Conservation (phyloP, 2,113 vertebrate genomes). For the Anolis sagrei region DNA sequence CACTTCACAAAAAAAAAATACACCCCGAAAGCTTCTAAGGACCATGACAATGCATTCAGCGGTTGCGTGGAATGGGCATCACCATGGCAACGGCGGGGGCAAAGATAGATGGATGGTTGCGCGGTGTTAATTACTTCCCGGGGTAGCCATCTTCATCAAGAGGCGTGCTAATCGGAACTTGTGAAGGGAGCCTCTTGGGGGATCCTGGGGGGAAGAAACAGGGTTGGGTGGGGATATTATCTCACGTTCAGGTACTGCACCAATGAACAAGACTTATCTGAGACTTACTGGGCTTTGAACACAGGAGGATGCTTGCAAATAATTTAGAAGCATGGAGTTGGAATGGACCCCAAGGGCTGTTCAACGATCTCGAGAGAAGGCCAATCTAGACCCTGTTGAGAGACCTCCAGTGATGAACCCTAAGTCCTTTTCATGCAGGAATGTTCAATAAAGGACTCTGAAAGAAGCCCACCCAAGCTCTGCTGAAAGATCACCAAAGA, state of each 20-base stretch:
- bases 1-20: background rate
- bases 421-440: no score
- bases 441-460: no score
- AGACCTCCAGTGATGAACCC: no score
- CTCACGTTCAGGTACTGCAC: no score
- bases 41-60: conserved; percentile 9
- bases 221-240: background rate
- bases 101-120: conserved; percentile 11
- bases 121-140: conserved; percentile 28
- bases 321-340: background rate
- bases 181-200: background rate
- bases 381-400: no score
- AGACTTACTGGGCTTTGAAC: background rate
- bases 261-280: no score
- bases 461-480: no score
- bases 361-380: background rate
- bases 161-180: background rate
- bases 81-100: conserved; percentile 12
- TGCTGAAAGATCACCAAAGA: no score
- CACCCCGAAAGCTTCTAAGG: background rate
- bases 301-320: background rate
- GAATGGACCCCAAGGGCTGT: background rate
- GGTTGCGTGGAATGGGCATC: background rate
- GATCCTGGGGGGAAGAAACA: background rate
- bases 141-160: conserved; percentile 3